These are phyloP conservation scores for Palythoa heliodiscus DNA, from an alignment of 92 coral and sea anemone genomes.

Conservation along the genomic window DNA sequence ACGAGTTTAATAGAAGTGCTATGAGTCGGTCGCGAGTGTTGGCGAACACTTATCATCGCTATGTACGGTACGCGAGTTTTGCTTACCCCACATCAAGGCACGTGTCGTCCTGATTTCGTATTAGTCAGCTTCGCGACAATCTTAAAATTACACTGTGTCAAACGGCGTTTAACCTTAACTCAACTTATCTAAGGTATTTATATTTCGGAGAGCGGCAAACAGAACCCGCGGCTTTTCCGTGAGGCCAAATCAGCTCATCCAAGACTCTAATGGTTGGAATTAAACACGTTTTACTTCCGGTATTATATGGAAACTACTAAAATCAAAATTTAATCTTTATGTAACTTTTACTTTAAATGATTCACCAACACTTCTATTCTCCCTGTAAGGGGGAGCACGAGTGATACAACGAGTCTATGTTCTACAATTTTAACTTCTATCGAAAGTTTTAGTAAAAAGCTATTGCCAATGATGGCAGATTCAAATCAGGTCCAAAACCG, in stretches of 20 bases:
- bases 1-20: neutral
- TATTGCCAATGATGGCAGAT: no score
- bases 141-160: slow-evolving; percentile 8
- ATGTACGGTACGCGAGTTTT: neutral
- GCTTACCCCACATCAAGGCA: neutral
- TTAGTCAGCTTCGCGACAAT: neutral
- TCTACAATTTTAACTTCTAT: no score
- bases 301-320: neutral
- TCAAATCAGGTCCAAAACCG: no score
- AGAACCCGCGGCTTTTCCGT: slow-evolving; percentile 5
- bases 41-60: neutral
- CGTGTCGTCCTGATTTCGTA: neutral
- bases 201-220: neutral
- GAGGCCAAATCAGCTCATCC: neutral
- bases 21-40: neutral
- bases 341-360: no score
- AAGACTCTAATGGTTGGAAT: neutral
- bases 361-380: no score
- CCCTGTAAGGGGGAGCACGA: no score
- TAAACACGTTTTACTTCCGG: slow-evolving; percentile 2
- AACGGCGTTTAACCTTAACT: slow-evolving; percentile 5
- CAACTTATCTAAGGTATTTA: neutral
- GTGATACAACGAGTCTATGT: no score
- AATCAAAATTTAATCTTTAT: neutral
- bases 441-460: no score